Base-by-base conservation (phyloP, 2,888 invertebrate species). In the Notodromas monacha region DNA sequence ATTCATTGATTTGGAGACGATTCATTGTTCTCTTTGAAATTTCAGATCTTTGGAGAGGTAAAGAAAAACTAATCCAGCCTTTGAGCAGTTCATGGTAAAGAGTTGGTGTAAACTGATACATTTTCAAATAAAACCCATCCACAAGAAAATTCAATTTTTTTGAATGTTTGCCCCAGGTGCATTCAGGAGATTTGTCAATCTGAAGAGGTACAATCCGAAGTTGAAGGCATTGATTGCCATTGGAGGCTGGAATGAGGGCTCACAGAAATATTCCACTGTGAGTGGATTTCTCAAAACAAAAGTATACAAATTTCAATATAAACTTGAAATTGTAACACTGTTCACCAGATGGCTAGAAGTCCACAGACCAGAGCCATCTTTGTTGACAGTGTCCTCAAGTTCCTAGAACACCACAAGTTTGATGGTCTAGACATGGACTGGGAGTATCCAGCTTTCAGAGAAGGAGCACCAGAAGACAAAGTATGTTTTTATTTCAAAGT, bases 401-500 rank as follows among this genome's bases (percentile, higher is more conserved):
- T 65, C 41, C 38, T 67, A 1, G 40, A 47, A 26, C 48, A 50
- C 3, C 49, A 65, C 39, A 52, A 52, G 1, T 69, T 69, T 36
- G 64, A 69, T 40, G 68, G 68, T 2, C 48, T 68, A 1, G 68
- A 69, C 40, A 29, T 68, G 1, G 67, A 68, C 42, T 69, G 68
- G 68, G 40, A 66, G 40, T 67, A 65, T 38, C 66, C 67, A 0
- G 56, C 37, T 3, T 33, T 38, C 15, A 34, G 39, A n/a, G 37
- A 35, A 16, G 35, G 38, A 12, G 16, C 29, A 8, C 38, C 39
- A 12, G 37, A 36, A 32, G 41, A 41, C 31, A 39, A 38, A 32
- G 36, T 39, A 34, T n/a, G 28, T 16, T 3, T 11, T 10, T 10
- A 15, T 26, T 30, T 15, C 4, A 15, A 3, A 12, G 16, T 11